These are phyloP conservation scores for Helarctos malayanus DNA, from an alignment of 2,797 vertebrate species.

Conservation along the genomic window DNA sequence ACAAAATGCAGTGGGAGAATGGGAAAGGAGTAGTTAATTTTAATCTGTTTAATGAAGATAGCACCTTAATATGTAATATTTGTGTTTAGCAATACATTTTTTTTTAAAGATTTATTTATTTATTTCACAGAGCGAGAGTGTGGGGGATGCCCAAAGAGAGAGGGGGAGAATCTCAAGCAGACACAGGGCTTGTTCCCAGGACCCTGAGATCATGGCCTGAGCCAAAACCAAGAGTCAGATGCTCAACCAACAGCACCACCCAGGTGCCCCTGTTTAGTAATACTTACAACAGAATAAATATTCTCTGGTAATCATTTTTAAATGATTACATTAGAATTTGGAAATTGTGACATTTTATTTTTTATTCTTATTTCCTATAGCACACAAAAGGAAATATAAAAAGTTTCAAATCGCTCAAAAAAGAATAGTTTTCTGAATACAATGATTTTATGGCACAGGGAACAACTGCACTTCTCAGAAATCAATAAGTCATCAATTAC, in stretches of 20 bases:
- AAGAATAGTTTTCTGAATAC: slow-evolving; percentile 33
- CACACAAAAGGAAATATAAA: slow-evolving; percentile 22
- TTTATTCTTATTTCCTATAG: slow-evolving; percentile 25
- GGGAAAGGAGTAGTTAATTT: slow-evolving; percentile 9
- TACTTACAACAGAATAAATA: slow-evolving; percentile 18
- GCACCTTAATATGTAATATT: slow-evolving; percentile 34
- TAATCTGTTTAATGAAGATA: slow-evolving; percentile 42
- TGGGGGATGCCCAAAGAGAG: background rate
- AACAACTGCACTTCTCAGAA: slow-evolving; percentile 15
- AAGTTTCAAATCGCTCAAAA: background rate
- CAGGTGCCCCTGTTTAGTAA: background rate
- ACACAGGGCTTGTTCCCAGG: background rate
- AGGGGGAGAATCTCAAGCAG: background rate
- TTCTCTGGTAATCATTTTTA: slow-evolving; percentile 22
- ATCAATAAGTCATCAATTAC: background rate
- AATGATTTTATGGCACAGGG: slow-evolving; percentile 37
- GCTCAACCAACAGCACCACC: background rate
- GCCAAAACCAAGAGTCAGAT: background rate
- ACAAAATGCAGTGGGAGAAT: background rate
- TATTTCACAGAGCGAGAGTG: background rate
- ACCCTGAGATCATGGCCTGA: background rate
- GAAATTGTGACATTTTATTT: slow-evolving; percentile 29
- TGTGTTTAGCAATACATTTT: background rate
- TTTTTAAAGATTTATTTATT: background rate
- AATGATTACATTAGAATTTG: slow-evolving; percentile 6